Evolutionary conservation across 2,888 invertebrate genomes (phyloP), one percentile per base, ranked within the genome.

Genomic region (Harpagoxenus sublaevis): DNA sequence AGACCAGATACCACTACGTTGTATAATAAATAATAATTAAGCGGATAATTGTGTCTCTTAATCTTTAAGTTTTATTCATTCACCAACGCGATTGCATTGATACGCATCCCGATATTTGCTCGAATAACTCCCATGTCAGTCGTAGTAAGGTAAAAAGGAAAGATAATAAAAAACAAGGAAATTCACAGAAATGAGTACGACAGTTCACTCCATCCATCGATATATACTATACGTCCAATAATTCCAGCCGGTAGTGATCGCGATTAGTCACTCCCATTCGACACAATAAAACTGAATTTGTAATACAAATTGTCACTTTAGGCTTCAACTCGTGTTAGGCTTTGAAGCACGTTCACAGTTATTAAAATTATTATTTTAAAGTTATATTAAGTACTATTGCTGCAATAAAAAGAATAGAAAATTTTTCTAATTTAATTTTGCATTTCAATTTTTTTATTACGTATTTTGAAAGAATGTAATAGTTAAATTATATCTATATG

Each of bases 91-190:
- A 91, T 84, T 88, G 90, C 83, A 85, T 89, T 89, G 92, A 92
- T 89, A 89, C 91, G 91, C 92, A 93, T 94, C 93, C 92, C 93
- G 92, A 91, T 89, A 89, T 92, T 90, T 91, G 92, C 91, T 92
- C 90, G 90, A 92, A 91, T 93, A 93, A 92, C 89, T 91, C 91
- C 92, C 91, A 93, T 93, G 94, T 94, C 93, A 94, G 23, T 23
- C 23, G n/a, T n/a, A 23, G 93, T 93, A 92, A 92, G 92, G 88
- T 88, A 86, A 88, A 86, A 89, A 87, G 89, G 88, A 86, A 81
- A 78, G 70, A 87, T 83, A 66, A 68, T 77, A 83, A 75, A 74
- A 83, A 55, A 83, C 45, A 31, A 75, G 63, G 73, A 74, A 83
- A 66, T 73, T 53, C 23, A 81, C 45, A 62, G 66, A 23, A 53